Evolutionary conservation across 2,888 invertebrate species (phyloP), one percentile per base, ranked within the genome.

Genomic region (Eristalinus sepulchralis): DNA sequence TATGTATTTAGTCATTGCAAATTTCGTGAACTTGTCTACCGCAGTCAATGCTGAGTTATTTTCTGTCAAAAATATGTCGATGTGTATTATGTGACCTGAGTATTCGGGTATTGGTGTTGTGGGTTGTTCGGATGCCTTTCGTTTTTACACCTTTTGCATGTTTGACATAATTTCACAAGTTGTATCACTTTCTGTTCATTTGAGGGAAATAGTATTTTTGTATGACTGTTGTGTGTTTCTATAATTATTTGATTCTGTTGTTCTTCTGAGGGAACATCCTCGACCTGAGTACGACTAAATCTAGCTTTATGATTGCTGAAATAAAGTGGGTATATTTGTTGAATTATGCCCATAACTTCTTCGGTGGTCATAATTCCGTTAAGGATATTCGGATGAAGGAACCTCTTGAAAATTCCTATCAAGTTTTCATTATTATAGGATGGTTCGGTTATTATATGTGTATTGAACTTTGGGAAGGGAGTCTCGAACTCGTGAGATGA

Each of bases 401-500:
- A 57, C 31, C 68, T 57, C 17, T 68, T 68, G 9, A 68, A 57
- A 33, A 68, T 68, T 55, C 34, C 68, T 34, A 67, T 53, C 31
- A 67, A 27, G 13, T 67, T 53, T 53, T 67, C 53, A n/a, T 67
- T 53, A 8, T 27, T 67, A 24, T 67, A 63, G 17, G 34, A 62
- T 27, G 33, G 62, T 62, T 62, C 62, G 22, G 27, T 62, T 9
- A 62, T 24, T 10, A 62, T 63, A 24, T 53, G 53, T 39, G 4
- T 39, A 39, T 39, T 11, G 11, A 39, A 39, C 2, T 39, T 11
- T 39, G 13, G 59, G 24, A 75, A 75, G 10, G 39, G 36, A 34
- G 9, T 34, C 62, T 87, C 64, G 31, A 87, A 81, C 59, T 81
- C 64, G 68, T 85, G 78, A n/a, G 55, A n/a, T 5, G 77, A 68